Conservation (phyloP, 2,113 vertebrate species). For the Hyperopisus bebe region DNA sequence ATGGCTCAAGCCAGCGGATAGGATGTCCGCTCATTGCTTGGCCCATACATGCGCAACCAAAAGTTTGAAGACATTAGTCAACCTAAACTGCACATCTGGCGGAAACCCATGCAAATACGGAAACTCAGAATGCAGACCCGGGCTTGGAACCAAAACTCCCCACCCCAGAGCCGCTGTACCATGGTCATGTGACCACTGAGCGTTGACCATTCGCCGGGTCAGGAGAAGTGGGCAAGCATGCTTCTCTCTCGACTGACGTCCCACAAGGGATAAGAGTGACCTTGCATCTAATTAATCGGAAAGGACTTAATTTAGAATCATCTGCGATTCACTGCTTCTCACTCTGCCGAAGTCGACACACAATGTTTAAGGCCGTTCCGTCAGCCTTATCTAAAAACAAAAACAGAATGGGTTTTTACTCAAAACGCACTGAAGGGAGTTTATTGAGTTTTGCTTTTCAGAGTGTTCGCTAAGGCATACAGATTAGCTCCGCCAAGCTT, state of each 20-base stretch:
- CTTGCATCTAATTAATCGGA: background rate
- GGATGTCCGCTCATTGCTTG: background rate
- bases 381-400: slow-evolving; percentile 6
- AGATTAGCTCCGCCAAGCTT: background rate
- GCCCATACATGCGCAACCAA: background rate
- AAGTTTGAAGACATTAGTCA: background rate
- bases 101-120: background rate
- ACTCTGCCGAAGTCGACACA: background rate
- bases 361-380: background rate
- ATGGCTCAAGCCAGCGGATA: background rate
- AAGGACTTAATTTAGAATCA: background rate
- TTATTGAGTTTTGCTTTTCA: slow-evolving; percentile 13
- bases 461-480: background rate
- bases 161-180: background rate
- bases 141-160: background rate
- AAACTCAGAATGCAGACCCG: background rate
- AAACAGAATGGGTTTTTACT: background rate
- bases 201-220: background rate
- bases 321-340: background rate
- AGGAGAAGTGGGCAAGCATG: background rate
- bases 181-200: background rate
- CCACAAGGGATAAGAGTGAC: background rate
- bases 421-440: background rate
- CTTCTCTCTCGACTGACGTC: background rate
- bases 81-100: background rate